Conservation (phyloP, 2,888 invertebrate species). For the Apantesis nais region DNA sequence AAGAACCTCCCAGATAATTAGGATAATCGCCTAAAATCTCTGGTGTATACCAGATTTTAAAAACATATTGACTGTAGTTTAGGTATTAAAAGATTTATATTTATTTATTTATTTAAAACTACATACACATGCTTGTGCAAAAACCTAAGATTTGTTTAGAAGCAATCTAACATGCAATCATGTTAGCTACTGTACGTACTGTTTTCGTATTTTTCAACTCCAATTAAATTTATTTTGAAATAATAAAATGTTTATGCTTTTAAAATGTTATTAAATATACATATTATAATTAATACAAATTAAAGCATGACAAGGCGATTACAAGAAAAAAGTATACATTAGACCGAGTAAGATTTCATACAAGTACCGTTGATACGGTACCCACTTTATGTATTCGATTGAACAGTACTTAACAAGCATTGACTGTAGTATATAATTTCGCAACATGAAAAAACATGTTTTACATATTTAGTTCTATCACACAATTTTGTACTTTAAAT, state of each 20-base stretch:
- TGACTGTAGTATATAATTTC: constrained; percentile 20
- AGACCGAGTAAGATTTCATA: constrained; percentile 23
- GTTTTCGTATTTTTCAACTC: background rate
- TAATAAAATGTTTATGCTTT: background rate
- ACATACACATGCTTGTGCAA: background rate
- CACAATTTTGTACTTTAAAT: constrained; percentile 9
- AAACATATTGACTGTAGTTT: background rate
- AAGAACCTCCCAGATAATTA: too few relatives aligned
- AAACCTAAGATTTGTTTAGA: too few relatives aligned
- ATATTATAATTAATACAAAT: background rate
- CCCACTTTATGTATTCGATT: constrained; percentile 28
- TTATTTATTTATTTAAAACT: background rate
- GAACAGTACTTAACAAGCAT: constrained; percentile 40
- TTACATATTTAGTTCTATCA: background rate
- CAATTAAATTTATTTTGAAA: background rate
- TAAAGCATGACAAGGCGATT: constrained; percentile 6
- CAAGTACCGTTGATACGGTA: constrained; percentile 40
- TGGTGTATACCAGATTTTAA: too few relatives aligned
- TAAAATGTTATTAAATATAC: background rate
- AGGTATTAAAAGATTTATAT: too few relatives aligned
- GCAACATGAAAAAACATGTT: constrained; percentile 19
- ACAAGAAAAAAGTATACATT: constrained; percentile 21
- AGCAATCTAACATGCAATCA: background rate
- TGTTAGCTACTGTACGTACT: background rate
- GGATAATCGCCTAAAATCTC: too few relatives aligned